Conservation (phyloP, 1,140 invertebrate species). For the Cydia amplana region DNA sequence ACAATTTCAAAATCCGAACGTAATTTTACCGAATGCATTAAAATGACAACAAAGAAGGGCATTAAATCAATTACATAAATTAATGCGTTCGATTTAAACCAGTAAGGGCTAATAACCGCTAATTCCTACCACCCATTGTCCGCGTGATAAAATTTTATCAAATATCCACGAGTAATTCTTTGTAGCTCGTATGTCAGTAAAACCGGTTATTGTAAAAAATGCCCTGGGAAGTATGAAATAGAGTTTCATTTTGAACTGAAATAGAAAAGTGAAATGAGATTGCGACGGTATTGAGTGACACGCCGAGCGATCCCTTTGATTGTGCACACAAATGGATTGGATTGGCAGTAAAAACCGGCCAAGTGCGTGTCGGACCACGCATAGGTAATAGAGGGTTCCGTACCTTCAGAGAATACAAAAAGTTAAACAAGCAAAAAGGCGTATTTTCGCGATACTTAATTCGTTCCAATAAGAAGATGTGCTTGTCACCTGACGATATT, state of each 20-base stretch:
- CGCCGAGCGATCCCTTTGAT: constrained; percentile 52
- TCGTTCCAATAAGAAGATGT: no score
- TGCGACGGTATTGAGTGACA: neutral
- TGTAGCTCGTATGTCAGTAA: neutral
- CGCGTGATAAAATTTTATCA: constrained; percentile 74
- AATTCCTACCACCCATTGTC: constrained; percentile 66
- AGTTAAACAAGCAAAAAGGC: no score
- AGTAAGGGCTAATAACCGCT: constrained; percentile 66
- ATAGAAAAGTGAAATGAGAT: neutral
- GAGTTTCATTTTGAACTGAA: neutral
- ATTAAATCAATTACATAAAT: constrained; percentile 74
- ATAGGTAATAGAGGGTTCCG: neutral
- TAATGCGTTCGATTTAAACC: constrained; percentile 68
- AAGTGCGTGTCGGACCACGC: neutral
- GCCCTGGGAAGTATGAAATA: constrained; percentile 41
- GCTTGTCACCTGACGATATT: no score
- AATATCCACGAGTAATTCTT: constrained; percentile 41
- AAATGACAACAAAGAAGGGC: constrained; percentile 56
- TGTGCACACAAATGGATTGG: constrained; percentile 43
- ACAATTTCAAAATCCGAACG: neutral
- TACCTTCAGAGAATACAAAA: no score
- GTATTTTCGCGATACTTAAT: no score
- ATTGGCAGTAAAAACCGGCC: constrained; percentile 15
- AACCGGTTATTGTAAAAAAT: neutral
- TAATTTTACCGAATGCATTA: neutral